Evolutionary conservation across 2,797 vertebrate species (phyloP), one percentile per base, ranked within the genome.

Genomic region (Erpetoichthys calabaricus): DNA sequence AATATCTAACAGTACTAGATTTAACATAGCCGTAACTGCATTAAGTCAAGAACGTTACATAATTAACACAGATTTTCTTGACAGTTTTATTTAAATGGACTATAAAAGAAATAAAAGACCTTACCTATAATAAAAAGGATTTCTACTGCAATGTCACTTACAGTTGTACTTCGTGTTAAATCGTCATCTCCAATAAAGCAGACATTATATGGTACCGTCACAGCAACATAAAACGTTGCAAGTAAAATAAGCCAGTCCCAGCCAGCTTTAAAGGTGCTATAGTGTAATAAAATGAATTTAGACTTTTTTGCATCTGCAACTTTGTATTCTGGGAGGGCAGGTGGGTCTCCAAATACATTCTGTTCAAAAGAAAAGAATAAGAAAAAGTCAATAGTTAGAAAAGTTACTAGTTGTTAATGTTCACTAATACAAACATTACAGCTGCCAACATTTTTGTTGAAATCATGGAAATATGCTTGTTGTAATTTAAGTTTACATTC

Each of bases 191-290:
- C 94, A 53, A 96, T 96, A 79, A 98, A 98, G 64, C 91, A 98
- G 61, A 98, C 95, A 5, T 97, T 98, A 75, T 98, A 98, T 64
- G 94, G 95, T 71, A 98, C 95, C 4, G 95, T 98, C 73, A 98
- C 90, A 5, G 95, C 95, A 45, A 98, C 94, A 73, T 98, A 98
- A 78, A 98, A 98, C 47, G 93, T 98, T 59, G 95, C 95, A 55
- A 98, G 73, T 59, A 98, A 80, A 74, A 97, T 98, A 67, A 98
- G 79, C 95, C 93, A 98, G 75, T 98, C 95, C 95, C 95, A 98
- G 62, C 91, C 92, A 4, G 95, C 92, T 84, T 98, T 98, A 68
- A 94, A 92, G 61, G 90, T 90, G 83, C 94, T 97, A 83, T 92
- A 98, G 87, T 98, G 95, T 64, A 98, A 84, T 67, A 98, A 71